Evolutionary conservation across 2,113 vertebrate genomes (phyloP).

Genomic region (Tetraodon nigroviridis): DNA sequence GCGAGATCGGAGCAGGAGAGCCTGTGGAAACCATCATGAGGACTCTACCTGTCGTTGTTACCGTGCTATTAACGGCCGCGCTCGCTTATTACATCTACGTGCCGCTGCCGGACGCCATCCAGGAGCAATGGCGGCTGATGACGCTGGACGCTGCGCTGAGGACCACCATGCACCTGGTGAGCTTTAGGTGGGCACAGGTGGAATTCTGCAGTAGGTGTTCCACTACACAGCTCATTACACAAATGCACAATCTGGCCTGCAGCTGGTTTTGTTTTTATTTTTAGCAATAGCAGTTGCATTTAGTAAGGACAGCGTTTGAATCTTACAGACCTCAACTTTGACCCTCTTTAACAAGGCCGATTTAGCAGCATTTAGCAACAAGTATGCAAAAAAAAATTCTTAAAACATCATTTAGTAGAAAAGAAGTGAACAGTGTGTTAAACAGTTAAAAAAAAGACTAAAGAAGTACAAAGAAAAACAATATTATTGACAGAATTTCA

Average conservation of each 20-base stretch:
- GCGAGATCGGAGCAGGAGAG: background rate
- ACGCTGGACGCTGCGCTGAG: constrained; percentile 51
- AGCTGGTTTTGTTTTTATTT: too few species aligned
- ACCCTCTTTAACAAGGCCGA: too few species aligned
- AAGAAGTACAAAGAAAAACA: too few species aligned
- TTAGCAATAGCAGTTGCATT: background rate
- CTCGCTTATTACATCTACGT: constrained; percentile 73
- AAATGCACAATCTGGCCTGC: background rate
- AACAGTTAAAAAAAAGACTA: too few species aligned
- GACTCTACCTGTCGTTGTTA: constrained; percentile 24
- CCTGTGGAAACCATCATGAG: constrained; percentile 39
- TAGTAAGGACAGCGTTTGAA: background rate
- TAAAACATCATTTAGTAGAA: too few species aligned
- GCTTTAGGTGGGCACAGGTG: constrained; percentile 7
- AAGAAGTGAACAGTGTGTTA: too few species aligned
- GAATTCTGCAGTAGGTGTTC: constrained; percentile 1
- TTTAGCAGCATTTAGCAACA: too few species aligned
- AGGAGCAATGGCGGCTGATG: constrained; percentile 65
- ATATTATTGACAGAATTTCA: too few species aligned
- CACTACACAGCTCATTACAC: background rate
- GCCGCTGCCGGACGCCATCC: constrained; percentile 60
- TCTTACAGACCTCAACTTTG: too few species aligned
- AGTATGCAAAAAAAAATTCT: too few species aligned
- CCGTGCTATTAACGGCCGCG: constrained; percentile 49
- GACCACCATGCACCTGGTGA: constrained; percentile 48